Percentiles rank a stretch among this genome's conserved stretches.
Evolutionary conservation across 2,888 invertebrate species (phyloP).

Genomic region (Clusia tigrina): DNA sequence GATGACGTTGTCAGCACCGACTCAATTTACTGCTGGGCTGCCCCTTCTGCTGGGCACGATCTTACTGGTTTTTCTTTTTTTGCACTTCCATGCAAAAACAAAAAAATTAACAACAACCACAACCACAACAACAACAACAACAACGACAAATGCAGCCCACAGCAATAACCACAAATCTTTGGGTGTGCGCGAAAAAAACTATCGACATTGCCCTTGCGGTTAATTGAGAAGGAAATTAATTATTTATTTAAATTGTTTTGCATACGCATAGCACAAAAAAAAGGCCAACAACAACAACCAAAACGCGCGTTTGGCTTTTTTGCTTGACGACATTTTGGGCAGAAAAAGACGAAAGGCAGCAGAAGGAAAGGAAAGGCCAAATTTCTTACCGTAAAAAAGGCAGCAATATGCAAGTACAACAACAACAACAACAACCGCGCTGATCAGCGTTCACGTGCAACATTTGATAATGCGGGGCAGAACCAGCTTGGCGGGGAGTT

Average conservation of each 20-base stretch:
- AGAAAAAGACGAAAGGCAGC: background rate
- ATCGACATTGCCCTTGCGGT: slow-evolving; percentile 48
- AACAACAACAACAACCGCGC: slow-evolving; percentile 3
- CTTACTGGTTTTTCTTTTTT: too few relatives aligned
- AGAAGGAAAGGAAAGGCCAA: background rate
- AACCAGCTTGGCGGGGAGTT: too few relatives aligned
- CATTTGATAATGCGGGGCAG: background rate
- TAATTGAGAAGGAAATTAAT: slow-evolving; percentile 63
- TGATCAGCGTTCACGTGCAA: background rate
- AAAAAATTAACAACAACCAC: slow-evolving; percentile 38
- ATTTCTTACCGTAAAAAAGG: background rate
- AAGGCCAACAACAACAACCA: background rate
- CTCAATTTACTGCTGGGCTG: too few relatives aligned
- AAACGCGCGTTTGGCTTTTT: too few relatives aligned
- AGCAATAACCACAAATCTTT: slow-evolving; percentile 41
- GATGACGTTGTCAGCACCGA: too few relatives aligned
- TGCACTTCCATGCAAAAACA: slow-evolving; percentile 5
- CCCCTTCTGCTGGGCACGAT: too few relatives aligned
- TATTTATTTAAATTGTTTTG: slow-evolving; percentile 62
- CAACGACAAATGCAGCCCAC: slow-evolving; percentile 22
- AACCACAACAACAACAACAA: slow-evolving; percentile 15
- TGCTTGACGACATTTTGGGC: too few relatives aligned
- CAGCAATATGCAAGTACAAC: background rate
- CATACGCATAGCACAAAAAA: slow-evolving; percentile 9
- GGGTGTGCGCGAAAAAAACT: too few relatives aligned